Evolutionary conservation across 2,797 vertebrate species (phyloP), one percentile per base, ranked within the genome.

Genomic region (Telmatherina bonti): DNA sequence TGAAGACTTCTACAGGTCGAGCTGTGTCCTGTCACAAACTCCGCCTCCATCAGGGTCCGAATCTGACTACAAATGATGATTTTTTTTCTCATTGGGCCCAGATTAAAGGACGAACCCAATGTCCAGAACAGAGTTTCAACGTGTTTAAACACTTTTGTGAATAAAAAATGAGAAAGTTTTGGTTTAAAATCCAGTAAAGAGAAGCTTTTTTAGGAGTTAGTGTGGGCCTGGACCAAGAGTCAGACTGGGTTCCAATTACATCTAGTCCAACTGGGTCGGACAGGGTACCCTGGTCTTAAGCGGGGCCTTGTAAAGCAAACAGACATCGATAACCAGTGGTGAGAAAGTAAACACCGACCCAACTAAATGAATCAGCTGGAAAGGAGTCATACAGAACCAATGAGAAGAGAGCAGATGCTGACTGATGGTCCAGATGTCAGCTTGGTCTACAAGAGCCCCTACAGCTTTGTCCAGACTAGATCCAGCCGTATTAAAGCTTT

Each of bases 21-120:
- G 72, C 78, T 47, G 79, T 31, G 79, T 80, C 73, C 72, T 4
- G 3, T 13, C 72, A 10, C 61, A 68, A 36, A 66, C 74, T 59
- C 78, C 57, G 43, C 74, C 79, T 29, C 66, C 74, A 74, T 52
- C 13, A 4, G 7, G 26, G 45, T 47, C 29, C 24, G 38, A 67
- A 45, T 24, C 30, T 10, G 16, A 49, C 15, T 15, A 27, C 1
- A 31, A 35, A 26, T 24, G 24, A 60, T 18, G 35, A 47, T 43
- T 5, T 38, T 1, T 20, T 16, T n/a, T 30, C 43, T 62, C 16
- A 12, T 16, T 33, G 6, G 26, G 30, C 10, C 29, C 31, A 41
- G 24, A 51, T 35, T 24, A 26, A 51, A 63, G n/a, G 61, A 31
- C 12, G 9, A 38, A 24, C 15, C 47, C 24, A 49, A 26, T 7